Evolutionary conservation across 2,113 vertebrate species (phyloP), one percentile per base, ranked within the genome.

Genomic region (Hyla sarda): DNA sequence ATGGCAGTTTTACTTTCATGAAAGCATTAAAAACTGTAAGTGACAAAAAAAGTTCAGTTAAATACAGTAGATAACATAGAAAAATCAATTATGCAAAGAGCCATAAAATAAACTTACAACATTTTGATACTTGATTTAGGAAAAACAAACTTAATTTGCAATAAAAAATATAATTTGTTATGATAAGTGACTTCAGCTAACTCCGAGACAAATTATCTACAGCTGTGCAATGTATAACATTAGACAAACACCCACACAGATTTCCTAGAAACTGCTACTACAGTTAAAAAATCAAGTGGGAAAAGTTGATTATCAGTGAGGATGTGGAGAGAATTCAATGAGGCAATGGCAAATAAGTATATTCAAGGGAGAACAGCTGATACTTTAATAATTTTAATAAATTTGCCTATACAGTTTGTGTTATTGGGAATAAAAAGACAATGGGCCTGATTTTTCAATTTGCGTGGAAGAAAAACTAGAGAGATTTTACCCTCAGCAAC

Each of bases 111-210:
- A 16, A 1, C 37, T 74, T 25, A 45, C 11, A 74, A 74, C 10
- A 58, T 37, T 79, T 37, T 78, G 19, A 34, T 77, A 10, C 1
- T 23, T 79, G 30, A 21, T 79, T 56, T 56, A 58, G 14, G 50
- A 79, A 79, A 79, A 58, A 58, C 52, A 58, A 79, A 58, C 21
- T 79, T 79, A 78, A 78, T 78, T 79, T 58, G 1, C 13, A 79
- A 37, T 58, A 58, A 58, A 58, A 56, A 79, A 58, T 54, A 13
- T 58, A 56, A 79, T 58, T 79, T 58, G 76, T 56, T 79, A 34
- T 79, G 69, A 82, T 62, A 60, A 25, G 60, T 76, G 12, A 34
- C 48, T 48, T 82, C 14, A 82, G 17, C 54, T 60, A 80, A 54
- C 37, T 65, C 37, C 12, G 58, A 65, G 37, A 82, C 25, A 69